Evolutionary conservation across 2,888 invertebrate species (phyloP), one percentile per base, ranked within the genome.

Genomic region (Diploptera punctata): DNA sequence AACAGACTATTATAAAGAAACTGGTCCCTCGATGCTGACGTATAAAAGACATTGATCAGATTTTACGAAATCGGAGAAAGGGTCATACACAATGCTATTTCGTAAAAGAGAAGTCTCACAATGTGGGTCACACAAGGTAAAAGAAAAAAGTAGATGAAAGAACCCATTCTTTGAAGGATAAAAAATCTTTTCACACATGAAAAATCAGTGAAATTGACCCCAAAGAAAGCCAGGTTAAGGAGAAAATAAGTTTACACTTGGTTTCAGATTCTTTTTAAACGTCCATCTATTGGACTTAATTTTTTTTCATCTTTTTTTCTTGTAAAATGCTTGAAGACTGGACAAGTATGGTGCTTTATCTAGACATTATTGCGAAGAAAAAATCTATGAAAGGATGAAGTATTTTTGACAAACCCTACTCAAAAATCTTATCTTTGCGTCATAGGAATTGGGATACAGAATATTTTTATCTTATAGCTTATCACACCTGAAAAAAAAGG

Each of bases 121-220:
- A 21, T 10, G 21, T 29, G 29, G n/a, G 18, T 57, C 57, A 26
- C 13, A 26, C 2, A 4, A 57, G 7, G 29, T 29, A 31, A 1
- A 52, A 52, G 24, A 52, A 38, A 47, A n/a, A 47, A 54, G 5
- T 5, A 33, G 33, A 33, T 10, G 33, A 26, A 21, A 26, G 29
- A 31, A 57, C 24, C 29, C 21, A 13, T 29, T 57, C 26, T 57
- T 57, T 57, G 4, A 24, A 29, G 57, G 18, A 24, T 57, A 3
- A 29, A 57, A 57, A 29, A 57, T 29, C 0, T 29, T 29, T 57
- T 57, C 57, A 57, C 57, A 57, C 57, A 24, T 24, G 57, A 57
- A 57, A 57, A n/a, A 57, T 57, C 29, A 29, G 57, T 9, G 31
- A 57, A 57, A 57, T 57, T 57, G 57, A 57, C 57, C 57, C 57